Evolutionary conservation across 1,140 invertebrate genomes (phyloP), one percentile per base, ranked within the genome.

Genomic region (Glossosoma conforme): DNA sequence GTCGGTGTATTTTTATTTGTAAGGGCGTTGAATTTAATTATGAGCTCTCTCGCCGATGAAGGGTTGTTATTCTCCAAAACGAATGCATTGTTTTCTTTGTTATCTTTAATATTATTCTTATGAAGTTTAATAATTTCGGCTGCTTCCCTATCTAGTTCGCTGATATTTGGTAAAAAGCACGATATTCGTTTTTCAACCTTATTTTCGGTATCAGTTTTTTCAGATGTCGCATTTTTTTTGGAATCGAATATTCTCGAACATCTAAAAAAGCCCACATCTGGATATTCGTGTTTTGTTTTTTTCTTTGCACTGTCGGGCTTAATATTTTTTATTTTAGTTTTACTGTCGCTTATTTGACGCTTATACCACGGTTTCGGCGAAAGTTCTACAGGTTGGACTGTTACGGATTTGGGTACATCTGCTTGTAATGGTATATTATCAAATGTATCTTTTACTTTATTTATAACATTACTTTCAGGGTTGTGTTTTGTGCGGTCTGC

Each of bases 111-210:
- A 32, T 42, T 30, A 9, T 44, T 38, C 42, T 59, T 51, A 20
- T 60, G 48, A 3, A 51, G 64, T 56, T 81, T 77, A 20, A 89
- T 78, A 48, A 89, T 87, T 62, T 85, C 83, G 0, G 80, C 77
- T 1, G 87, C 86, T 69, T 89, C 85, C 60, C 83, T 77, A 64
- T 91, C 87, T 17, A 89, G 67, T 61, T 89, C 85, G 62, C 86
- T 89, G 52, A 89, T 88, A 62, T 85, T 89, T 0, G 83, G 81
- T n/a, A 89, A 65, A 46, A 86, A 76, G 17, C 56, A 61, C 44
- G 64, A 72, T 13, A 45, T 54, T 25, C 55, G 35, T 21, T 60
- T 51, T 36, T 56, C 51, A 33, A 64, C 46, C 46, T 58, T 40
- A 35, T 24, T 47, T 2, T 53, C 55, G 8, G n/a, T 8, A 20